Evolutionary conservation across 2,797 vertebrate genomes (phyloP).

Genomic region (Bradypodion ventrale): DNA sequence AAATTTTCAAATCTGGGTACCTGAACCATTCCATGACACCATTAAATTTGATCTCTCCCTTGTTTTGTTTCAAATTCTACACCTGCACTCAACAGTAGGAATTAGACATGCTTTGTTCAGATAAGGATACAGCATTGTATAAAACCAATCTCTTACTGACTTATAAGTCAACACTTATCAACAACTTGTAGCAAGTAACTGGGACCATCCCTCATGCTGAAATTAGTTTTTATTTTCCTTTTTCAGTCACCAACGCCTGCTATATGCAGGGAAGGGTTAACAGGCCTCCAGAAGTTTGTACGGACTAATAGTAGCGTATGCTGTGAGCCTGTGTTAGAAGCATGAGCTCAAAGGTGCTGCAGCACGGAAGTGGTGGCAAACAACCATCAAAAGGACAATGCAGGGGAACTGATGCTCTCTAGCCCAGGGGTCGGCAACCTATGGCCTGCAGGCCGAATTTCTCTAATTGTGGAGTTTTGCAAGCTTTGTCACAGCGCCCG

Average conservation of each 20-base stretch:
- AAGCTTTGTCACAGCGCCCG: background rate
- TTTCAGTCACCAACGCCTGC: background rate
- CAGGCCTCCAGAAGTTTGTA: background rate
- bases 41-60: background rate
- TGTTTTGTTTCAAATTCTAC: background rate
- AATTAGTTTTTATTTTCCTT: background rate
- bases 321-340: background rate
- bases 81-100: background rate
- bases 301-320: background rate
- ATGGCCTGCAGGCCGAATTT: no score
- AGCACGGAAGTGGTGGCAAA: no score
- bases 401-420: no score
- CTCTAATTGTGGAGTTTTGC: background rate
- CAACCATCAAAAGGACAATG: no score
- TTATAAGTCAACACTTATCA: background rate
- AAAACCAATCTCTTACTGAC: background rate
- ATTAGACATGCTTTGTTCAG: background rate
- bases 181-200: no score
- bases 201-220: background rate
- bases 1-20: background rate
- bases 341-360: background rate
- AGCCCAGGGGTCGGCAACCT: no score
- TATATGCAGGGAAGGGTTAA: background rate
- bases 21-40: background rate
- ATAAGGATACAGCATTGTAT: background rate